Conservation (phyloP, 2,113 vertebrate species). For the Crotalus helleri region DNA sequence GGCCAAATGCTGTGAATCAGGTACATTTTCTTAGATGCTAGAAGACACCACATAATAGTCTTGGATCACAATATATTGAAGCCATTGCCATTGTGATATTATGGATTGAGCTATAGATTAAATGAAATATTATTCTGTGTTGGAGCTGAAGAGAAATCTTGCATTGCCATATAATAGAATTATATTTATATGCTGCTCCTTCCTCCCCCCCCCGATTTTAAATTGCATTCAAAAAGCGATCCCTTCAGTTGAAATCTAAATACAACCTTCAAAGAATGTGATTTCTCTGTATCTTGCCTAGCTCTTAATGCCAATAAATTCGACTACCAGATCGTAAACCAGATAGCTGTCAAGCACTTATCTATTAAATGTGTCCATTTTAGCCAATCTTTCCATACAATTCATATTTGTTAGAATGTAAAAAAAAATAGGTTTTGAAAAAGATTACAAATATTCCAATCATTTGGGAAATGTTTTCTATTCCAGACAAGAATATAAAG, state of each 20-base stretch:
- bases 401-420: not conserved
- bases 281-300: not conserved
- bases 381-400: not conserved
- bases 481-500: not conserved
- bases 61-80: not conserved
- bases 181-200: not conserved
- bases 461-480: not conserved
- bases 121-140: not conserved
- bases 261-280: not conserved
- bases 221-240: not conserved
- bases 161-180: not conserved
- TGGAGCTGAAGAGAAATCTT: not conserved
- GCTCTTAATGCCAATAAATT: not conserved
- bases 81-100: not conserved
- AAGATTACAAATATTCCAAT: not conserved
- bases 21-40: slow-evolving; percentile 55
- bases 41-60: not conserved
- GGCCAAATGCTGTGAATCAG: slow-evolving; percentile 92
- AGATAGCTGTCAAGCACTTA: not conserved
- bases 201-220: not conserved
- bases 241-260: not conserved
- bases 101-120: not conserved
- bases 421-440: not conserved
- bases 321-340: not conserved
- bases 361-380: not conserved